Base-by-base conservation (phyloP, 2,888 invertebrate species). In the Sphecodes monilicornis region DNA sequence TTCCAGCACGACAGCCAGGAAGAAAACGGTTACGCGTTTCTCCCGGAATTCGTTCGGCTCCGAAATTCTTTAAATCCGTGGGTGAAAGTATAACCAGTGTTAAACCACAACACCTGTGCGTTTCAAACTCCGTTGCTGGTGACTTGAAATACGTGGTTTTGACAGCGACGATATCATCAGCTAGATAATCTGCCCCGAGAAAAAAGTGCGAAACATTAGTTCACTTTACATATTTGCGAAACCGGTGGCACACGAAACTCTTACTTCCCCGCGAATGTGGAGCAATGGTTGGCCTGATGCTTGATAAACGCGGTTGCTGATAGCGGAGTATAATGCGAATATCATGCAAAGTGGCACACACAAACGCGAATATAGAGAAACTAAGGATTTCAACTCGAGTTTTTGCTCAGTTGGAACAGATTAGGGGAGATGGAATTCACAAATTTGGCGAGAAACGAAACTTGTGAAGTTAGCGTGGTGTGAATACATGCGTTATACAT, bases 221-320 rank as follows among this genome's bases (percentile, higher is more conserved):
- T 50, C 50, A 50, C 50, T 50, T 50, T 50, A 50, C 22, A 22
- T 50, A 50, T 50, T 16, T 4, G 4, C n/a, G 57, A 16, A 26
- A 57, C 11, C 57, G 57, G 26, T n/a, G 26, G 57, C 26, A 26
- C 57, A 26, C 26, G 88, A 78, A 77, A 80, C 86, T 88, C 77
- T 84, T 80, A 80, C 77, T 88, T 76, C 57, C 74, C 6, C 6
- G 60, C n/a, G 78, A 86, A 88, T 79, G 68, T 83, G 76, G 71
- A 41, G 41, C 64, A 66, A 64, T 39, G 22, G 50, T 26, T 26
- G 8, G 43, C 6, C 43, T 26, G 6, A 39, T 13, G 22, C 22
- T 66, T 36, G 32, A 36, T 36, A 50, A 66, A 66, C 36, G 22
- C 36, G 36, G 22, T 22, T 66, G 3, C 22, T 32, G 10, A 36